phyloP scores from a whole-genome alignment of 64 coral and sea anemone genomes.

The Trachythela sp. region DNA sequence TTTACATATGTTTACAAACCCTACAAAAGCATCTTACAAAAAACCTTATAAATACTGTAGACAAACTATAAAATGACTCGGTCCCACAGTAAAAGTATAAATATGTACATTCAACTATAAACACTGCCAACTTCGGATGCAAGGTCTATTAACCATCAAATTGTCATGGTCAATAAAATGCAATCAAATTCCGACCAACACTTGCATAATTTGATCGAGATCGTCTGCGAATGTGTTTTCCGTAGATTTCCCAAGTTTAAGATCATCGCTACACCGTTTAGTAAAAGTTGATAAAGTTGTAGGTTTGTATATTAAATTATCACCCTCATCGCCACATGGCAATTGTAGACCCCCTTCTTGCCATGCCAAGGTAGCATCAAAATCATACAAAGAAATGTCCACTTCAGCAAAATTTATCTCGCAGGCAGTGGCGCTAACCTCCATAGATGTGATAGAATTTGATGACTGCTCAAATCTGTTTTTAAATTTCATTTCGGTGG shows the following conservation, averaged over 20 bases:
- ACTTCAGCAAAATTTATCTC: slow-evolving; percentile 92
- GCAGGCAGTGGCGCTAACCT: neutral
- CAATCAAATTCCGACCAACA: slow-evolving; percentile 83
- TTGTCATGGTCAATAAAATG: slow-evolving; percentile 36
- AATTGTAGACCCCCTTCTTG: slow-evolving; percentile 63
- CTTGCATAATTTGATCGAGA: slow-evolving; percentile 97
- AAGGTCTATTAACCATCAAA: neutral
- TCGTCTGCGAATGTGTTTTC: slow-evolving; percentile 67
- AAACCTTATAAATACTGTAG: slow-evolving; percentile 14
- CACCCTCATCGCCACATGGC: slow-evolving; percentile 50
- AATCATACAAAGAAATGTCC: slow-evolving; percentile 95
- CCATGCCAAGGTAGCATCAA: slow-evolving; percentile 54
- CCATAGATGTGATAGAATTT: neutral
- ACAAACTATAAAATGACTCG: neutral
- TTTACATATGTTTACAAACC: neutral
- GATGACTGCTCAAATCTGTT: neutral
- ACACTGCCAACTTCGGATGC: neutral
- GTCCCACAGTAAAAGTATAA: neutral
- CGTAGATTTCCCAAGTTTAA: slow-evolving; percentile 63
- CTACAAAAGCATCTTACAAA: neutral
- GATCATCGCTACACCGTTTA: slow-evolving; percentile 56
- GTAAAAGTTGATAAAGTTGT: neutral
- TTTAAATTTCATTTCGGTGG: neutral
- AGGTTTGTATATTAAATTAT: neutral
- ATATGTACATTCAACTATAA: slow-evolving; percentile 3